Percentiles rank a stretch among this genome's conserved stretches.
Evolutionary conservation across 1,140 invertebrate species (phyloP).

Genomic region (Drosophila parabipectinata): DNA sequence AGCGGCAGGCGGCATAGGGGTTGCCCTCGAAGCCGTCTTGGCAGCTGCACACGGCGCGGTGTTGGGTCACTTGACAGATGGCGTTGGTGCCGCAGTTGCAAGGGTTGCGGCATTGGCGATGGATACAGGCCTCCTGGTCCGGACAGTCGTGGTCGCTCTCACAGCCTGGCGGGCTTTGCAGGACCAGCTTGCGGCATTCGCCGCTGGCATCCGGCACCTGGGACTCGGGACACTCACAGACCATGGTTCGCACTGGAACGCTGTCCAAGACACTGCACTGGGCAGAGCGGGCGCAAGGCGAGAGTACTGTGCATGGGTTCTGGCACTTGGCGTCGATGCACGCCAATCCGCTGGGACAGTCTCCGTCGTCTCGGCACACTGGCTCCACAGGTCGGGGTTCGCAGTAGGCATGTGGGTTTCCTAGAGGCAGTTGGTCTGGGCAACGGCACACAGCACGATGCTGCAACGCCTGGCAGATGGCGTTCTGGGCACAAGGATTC

Average conservation of each 20-base stretch:
- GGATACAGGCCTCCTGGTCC: slow-evolving; percentile 91
- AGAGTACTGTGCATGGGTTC: slow-evolving; percentile 90
- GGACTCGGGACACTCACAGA: slow-evolving; percentile 92
- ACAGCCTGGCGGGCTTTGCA: slow-evolving; percentile 90
- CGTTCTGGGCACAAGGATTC: slow-evolving; percentile 91
- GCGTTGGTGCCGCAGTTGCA: slow-evolving; percentile 94
- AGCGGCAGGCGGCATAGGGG: slow-evolving; percentile 91
- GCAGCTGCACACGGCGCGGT: slow-evolving; percentile 94
- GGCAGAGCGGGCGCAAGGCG: slow-evolving; percentile 89
- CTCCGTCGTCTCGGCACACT: slow-evolving; percentile 89
- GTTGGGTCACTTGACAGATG: slow-evolving; percentile 91
- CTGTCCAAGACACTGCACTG: slow-evolving; percentile 92
- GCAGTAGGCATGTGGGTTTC: slow-evolving; percentile 92
- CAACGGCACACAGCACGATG: slow-evolving; percentile 91
- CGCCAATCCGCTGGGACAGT: slow-evolving; percentile 91
- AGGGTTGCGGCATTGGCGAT: slow-evolving; percentile 92
- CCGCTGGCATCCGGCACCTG: slow-evolving; percentile 91
- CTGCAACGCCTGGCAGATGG: slow-evolving; percentile 90
- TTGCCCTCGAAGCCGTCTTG: slow-evolving; percentile 92
- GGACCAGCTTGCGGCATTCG: slow-evolving; percentile 89
- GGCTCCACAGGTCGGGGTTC: slow-evolving; percentile 86
- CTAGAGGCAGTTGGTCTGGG: slow-evolving; percentile 89
- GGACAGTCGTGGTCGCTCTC: slow-evolving; percentile 91
- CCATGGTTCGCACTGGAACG: slow-evolving; percentile 92
- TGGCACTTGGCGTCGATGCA: slow-evolving; percentile 92